Conservation (phyloP, 1,140 invertebrate species). For the Hypsibius dujardini region DNA sequence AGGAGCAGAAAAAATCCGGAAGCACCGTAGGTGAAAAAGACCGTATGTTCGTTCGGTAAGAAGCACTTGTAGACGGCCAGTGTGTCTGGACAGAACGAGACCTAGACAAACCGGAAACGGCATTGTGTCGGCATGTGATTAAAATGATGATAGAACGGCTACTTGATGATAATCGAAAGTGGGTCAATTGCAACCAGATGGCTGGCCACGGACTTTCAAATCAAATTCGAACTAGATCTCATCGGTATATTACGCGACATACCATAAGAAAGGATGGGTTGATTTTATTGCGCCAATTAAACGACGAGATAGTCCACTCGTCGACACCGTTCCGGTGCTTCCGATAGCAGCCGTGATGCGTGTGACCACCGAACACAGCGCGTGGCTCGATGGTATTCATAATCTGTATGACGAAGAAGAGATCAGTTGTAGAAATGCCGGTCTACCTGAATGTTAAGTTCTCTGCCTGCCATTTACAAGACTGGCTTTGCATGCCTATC, state of each 20-base stretch:
- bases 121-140: background rate
- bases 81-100: background rate
- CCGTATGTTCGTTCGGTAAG: slow-evolving; percentile 4
- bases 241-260: too few species aligned
- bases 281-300: background rate
- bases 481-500: too few species aligned
- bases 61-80: background rate
- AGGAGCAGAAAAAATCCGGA: too few species aligned
- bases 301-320: background rate
- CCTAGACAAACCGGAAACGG: background rate
- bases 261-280: background rate
- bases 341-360: slow-evolving; percentile 8
- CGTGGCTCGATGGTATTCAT: background rate
- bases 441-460: too few species aligned
- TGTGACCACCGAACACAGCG: slow-evolving; percentile 4
- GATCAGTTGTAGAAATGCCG: background rate
- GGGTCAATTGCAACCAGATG: too few species aligned
- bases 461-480: too few species aligned
- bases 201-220: too few species aligned
- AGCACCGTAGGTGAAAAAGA: background rate
- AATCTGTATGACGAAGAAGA: background rate
- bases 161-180: too few species aligned
- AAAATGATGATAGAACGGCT: background rate
- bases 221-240: too few species aligned
- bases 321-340: slow-evolving; percentile 1